Conservation (phyloP, 2,113 vertebrate genomes). For the Pterophyllum scalare region DNA sequence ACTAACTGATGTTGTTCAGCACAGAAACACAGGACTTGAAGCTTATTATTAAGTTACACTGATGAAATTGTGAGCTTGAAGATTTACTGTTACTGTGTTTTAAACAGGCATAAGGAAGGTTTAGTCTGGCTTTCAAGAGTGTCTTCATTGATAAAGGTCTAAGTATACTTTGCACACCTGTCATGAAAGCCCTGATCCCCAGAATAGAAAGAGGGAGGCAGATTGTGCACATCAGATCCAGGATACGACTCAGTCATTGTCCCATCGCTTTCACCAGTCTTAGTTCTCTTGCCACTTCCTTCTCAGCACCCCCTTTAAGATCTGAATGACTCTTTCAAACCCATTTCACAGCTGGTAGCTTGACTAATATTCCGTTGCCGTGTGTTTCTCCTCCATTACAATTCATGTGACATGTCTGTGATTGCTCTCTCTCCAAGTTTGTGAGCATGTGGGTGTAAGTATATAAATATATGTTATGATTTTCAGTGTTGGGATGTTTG, state of each 20-base stretch:
- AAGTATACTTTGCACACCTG: constrained; percentile 49
- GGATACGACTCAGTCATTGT: constrained; percentile 62
- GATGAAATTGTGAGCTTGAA: not conserved
- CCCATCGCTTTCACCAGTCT: constrained; percentile 38
- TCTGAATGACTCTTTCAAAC: constrained; percentile 67
- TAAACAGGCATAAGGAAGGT: constrained; percentile 27
- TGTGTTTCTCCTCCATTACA: constrained; percentile 43
- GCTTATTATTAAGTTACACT: not conserved
- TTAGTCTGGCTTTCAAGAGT: constrained; percentile 18
- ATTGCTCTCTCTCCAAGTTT: constrained; percentile 53
- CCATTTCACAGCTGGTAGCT: constrained; percentile 76
- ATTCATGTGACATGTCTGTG: constrained; percentile 54
- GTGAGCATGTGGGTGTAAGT: constrained; percentile 44
- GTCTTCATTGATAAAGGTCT: constrained; percentile 24
- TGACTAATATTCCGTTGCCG: constrained; percentile 68
- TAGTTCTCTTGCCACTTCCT: constrained; percentile 53
- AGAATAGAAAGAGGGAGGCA: constrained; percentile 53
- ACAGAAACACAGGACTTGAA: constrained; percentile 4
- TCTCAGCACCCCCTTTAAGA: constrained; percentile 41
- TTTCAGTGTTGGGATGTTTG: constrained; percentile 47
- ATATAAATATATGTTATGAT: constrained; percentile 59
- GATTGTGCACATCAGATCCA: constrained; percentile 75
- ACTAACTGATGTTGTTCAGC: not conserved
- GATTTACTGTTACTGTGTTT: constrained; percentile 5
- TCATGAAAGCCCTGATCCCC: constrained; percentile 49